Conservation (phyloP, 2,113 vertebrate species). For the Festucalex cinctus region DNA sequence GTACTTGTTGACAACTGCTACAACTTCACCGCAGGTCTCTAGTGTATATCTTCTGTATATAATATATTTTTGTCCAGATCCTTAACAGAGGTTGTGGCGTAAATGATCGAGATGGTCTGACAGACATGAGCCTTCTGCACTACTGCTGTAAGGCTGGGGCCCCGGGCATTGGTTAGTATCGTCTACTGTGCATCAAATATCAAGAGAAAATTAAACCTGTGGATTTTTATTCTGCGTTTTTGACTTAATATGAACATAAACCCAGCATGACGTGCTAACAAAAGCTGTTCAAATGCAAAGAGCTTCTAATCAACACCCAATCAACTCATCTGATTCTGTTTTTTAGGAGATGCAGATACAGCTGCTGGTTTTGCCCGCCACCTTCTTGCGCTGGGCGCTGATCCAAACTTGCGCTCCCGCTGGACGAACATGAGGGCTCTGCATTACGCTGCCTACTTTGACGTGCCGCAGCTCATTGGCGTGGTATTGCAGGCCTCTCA, state of each 20-base stretch:
- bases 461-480: constrained; percentile 88
- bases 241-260: constrained; percentile 2
- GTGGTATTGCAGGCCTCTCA: constrained; percentile 86
- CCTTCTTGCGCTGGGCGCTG: constrained; percentile 85
- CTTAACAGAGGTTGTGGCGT: constrained; percentile 92
- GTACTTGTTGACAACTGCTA: no score
- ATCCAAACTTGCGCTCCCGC: constrained; percentile 85
- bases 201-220: background rate
- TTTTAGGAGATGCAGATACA: constrained; percentile 84
- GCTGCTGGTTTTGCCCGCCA: constrained; percentile 85
- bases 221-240: background rate
- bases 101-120: constrained; percentile 93
- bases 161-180: constrained; percentile 88
- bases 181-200: constrained; percentile 1
- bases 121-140: constrained; percentile 96
- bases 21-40: background rate
- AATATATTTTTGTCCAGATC: constrained; percentile 75
- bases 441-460: constrained; percentile 97
- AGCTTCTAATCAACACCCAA: background rate
- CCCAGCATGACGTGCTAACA: background rate
- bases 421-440: constrained; percentile 99
- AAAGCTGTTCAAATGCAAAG: constrained; percentile 1
- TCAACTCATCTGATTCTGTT: background rate
- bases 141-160: constrained; percentile 97
- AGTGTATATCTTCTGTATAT: constrained; percentile 13